Evolutionary conservation across 2,113 vertebrate genomes (phyloP).

Genomic region (Antigone vipio): DNA sequence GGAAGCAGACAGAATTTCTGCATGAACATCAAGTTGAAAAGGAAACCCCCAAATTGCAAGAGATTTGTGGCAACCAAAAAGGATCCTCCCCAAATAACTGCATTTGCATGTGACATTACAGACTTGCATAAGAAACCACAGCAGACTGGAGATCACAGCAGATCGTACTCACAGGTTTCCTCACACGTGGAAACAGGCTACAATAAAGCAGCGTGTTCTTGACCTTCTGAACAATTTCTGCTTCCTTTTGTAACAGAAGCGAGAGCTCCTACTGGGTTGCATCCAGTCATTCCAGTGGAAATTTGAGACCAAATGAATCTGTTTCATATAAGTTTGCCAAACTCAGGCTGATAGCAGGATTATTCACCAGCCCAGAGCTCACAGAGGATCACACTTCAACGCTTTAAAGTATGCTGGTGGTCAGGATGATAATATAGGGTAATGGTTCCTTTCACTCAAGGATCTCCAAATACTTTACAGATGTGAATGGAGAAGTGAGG

Average conservation of each 20-base stretch:
- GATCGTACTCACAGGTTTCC: background rate
- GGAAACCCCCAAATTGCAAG: background rate
- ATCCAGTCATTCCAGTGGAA: background rate
- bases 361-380: background rate
- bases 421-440: background rate
- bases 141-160: background rate
- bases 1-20: constrained; percentile 35
- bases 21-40: background rate
- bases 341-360: background rate
- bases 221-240: background rate
- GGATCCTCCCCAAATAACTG: background rate
- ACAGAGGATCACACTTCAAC: background rate
- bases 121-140: background rate
- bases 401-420: background rate
- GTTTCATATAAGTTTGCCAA: background rate
- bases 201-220: background rate
- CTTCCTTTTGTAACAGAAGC: background rate
- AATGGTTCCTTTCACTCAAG: background rate
- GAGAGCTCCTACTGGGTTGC: background rate
- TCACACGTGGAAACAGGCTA: background rate
- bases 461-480: background rate
- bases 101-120: background rate
- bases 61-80: background rate
- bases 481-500: background rate
- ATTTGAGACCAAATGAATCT: background rate